Evolutionary conservation across 2,113 vertebrate genomes (phyloP).

Genomic region (Rhineura floridana): DNA sequence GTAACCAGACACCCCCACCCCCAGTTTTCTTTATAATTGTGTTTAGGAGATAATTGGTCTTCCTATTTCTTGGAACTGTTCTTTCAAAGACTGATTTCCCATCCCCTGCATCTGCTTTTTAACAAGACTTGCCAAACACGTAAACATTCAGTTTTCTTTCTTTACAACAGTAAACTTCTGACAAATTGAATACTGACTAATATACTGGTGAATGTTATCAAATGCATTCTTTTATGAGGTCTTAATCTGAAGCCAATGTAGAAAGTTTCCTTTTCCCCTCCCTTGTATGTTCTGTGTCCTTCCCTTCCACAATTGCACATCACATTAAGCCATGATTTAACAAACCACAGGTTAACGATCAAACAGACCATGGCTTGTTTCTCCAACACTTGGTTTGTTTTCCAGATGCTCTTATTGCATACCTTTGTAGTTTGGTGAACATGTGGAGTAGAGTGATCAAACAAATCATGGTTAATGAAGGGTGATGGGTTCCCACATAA

Average conservation of each 20-base stretch:
- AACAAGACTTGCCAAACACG: neutral
- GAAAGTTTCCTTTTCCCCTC: neutral
- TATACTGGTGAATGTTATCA: neutral
- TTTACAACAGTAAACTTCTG: neutral
- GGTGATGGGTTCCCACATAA: no score
- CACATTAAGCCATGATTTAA: no score
- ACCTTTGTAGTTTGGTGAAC: no score
- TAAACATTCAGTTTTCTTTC: neutral
- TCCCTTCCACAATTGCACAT: neutral
- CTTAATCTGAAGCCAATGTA: neutral
- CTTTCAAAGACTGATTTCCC: neutral
- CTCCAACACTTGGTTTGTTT: no score
- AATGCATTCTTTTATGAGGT: neutral
- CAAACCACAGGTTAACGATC: no score
- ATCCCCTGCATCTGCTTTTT: neutral
- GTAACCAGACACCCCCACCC: neutral
- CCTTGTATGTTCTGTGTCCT: neutral
- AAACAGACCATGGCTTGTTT: no score
- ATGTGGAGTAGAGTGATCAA: no score
- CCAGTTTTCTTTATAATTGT: neutral
- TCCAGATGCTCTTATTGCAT: no score
- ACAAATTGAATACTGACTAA: neutral
- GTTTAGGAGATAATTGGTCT: neutral
- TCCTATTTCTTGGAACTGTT: constrained; percentile 37
- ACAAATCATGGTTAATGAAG: no score